These are phyloP conservation scores for Polymixis lichenea DNA, from an alignment of 2,888 invertebrate genomes.

Conservation along the genomic window DNA sequence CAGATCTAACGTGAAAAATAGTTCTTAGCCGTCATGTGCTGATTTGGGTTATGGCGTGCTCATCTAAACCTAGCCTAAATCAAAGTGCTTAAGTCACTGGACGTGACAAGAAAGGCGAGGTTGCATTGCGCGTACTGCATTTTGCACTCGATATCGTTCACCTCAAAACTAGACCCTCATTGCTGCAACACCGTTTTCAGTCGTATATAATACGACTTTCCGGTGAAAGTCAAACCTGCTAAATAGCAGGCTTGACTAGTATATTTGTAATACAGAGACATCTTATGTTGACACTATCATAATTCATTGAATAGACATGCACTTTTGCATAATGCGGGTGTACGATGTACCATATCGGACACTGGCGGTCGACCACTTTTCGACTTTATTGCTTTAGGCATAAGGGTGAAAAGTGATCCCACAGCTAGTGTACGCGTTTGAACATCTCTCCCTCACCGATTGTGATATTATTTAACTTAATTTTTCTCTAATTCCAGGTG, in stretches of 20 bases:
- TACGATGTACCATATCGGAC: too few species aligned
- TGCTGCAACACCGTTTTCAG: not conserved
- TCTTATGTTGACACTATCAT: not conserved
- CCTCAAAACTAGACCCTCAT: not conserved
- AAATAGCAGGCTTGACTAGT: not conserved
- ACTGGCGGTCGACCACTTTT: too few species aligned
- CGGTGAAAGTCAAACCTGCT: not conserved
- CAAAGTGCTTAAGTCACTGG: too few species aligned
- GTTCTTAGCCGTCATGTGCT: too few species aligned
- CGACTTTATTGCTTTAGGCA: too few species aligned
- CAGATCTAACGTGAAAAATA: too few species aligned
- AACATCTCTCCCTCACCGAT: not conserved
- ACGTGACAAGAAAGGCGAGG: too few species aligned
- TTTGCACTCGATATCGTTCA: not conserved
- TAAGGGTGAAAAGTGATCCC: too few species aligned
- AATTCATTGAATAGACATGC: not conserved
- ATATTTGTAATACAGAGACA: not conserved
- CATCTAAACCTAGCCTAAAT: too few species aligned
- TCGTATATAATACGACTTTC: not conserved
- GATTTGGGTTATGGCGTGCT: too few species aligned
- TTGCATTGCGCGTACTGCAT: not conserved
- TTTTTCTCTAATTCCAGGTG: slow-evolving; percentile 79
- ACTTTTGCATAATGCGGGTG: too few species aligned
- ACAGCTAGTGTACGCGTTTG: too few species aligned
- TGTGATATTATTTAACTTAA: not conserved